Conservation (phyloP, 2,888 invertebrate species). For the Cheilosia impressa region DNA sequence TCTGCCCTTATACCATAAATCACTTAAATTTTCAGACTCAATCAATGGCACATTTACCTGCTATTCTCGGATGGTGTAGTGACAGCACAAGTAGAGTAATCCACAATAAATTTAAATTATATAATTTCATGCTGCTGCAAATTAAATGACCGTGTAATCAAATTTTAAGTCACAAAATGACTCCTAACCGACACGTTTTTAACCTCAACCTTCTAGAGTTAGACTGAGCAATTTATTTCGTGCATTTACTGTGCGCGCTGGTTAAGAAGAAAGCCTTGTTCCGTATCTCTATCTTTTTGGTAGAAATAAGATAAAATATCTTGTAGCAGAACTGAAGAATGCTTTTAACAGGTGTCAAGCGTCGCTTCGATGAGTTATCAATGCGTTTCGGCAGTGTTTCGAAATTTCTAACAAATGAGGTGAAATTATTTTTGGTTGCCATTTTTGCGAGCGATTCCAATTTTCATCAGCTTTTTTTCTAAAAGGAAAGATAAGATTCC, state of each 20-base stretch:
- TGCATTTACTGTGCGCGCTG: not conserved
- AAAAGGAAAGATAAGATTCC: conserved; percentile 13
- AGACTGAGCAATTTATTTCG: conserved; percentile 26
- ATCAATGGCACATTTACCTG: conserved; percentile 32
- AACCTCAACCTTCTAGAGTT: conserved; percentile 39
- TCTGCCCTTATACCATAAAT: too few relatives aligned
- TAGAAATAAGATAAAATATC: conserved; percentile 57
- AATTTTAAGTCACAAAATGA: not conserved
- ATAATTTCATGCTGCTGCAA: conserved; percentile 19
- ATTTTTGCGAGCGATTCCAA: not conserved
- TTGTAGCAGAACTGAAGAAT: conserved; percentile 51
- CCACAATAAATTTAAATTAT: conserved; percentile 32
- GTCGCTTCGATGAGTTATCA: conserved; percentile 30
- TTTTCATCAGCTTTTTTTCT: not conserved
- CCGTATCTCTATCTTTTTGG: conserved; percentile 43
- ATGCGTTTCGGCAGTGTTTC: conserved; percentile 35
- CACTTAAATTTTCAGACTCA: not conserved
- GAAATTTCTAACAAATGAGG: conserved; percentile 5
- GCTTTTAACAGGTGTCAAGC: conserved; percentile 51
- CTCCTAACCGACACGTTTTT: not conserved
- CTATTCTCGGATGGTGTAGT: conserved; percentile 12
- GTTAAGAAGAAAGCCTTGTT: not conserved
- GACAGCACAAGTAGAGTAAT: conserved; percentile 45
- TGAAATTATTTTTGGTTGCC: not conserved
- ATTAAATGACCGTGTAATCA: not conserved